These are phyloP conservation scores for Eulemur mongoz DNA, from an alignment of 2,797 vertebrate species.

Conservation along the genomic window DNA sequence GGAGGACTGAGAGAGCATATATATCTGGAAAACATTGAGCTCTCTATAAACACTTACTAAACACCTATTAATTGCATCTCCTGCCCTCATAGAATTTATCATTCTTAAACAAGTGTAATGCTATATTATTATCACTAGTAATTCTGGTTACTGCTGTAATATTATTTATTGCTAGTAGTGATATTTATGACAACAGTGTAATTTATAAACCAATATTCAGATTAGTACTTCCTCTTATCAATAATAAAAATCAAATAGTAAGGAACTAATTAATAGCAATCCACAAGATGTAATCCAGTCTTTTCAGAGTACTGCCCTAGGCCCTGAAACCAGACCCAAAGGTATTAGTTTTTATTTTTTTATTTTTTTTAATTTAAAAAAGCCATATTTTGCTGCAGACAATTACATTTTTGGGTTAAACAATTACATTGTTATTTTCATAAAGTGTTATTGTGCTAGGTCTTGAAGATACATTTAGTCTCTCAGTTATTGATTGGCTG, in stretches of 20 bases:
- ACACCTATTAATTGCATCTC: not conserved
- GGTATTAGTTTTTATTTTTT: not conserved
- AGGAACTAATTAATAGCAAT: not conserved
- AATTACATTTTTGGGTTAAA: not conserved
- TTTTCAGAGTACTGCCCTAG: not conserved
- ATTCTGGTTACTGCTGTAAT: not conserved
- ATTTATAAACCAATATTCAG: conserved; percentile 23
- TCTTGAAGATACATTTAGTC: not conserved
- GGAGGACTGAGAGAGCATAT: not conserved
- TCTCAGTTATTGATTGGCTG: not conserved
- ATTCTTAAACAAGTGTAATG: not conserved
- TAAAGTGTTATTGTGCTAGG: not conserved
- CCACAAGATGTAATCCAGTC: not conserved
- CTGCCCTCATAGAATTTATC: not conserved
- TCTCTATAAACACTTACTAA: not conserved
- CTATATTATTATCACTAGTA: not conserved
- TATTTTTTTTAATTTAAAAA: not conserved
- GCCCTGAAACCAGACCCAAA: not conserved
- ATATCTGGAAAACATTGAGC: not conserved
- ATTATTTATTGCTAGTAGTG: not conserved
- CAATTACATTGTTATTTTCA: not conserved
- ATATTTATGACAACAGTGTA: not conserved
- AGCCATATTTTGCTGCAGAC: not conserved
- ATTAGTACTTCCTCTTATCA: not conserved
- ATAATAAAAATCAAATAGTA: not conserved